Evolutionary conservation across 2,113 vertebrate genomes (phyloP).

Genomic region (Pagrus major): DNA sequence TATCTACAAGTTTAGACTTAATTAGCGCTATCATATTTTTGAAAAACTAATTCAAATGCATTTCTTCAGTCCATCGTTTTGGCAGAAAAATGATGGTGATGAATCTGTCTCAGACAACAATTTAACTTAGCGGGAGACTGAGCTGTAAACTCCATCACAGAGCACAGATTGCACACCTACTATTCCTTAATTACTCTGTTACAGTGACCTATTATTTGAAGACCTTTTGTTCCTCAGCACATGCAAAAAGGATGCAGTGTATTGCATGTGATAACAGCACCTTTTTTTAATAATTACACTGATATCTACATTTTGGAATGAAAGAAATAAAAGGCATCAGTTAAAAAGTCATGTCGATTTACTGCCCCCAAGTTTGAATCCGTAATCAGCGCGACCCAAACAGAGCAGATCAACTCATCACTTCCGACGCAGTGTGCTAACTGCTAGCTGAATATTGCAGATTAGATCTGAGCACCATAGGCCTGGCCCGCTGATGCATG

Average conservation of each 20-base stretch:
- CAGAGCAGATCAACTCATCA: slow-evolving; percentile 71
- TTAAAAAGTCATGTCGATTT: slow-evolving; percentile 66
- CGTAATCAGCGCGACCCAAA: slow-evolving; percentile 61
- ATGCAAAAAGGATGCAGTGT: neutral
- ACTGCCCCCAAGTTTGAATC: slow-evolving; percentile 46
- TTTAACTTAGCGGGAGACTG: slow-evolving; percentile 8
- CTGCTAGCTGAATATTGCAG: slow-evolving; percentile 79
- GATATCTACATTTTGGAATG: slow-evolving; percentile 57
- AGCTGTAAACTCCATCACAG: slow-evolving; percentile 6
- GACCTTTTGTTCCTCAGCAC: slow-evolving; percentile 23
- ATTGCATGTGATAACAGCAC: slow-evolving; percentile 6
- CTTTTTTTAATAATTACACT: slow-evolving; percentile 39
- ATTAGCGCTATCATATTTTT: slow-evolving; percentile 62
- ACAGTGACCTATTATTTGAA: slow-evolving; percentile 18
- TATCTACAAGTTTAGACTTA: slow-evolving; percentile 65
- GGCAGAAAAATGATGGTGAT: slow-evolving; percentile 5
- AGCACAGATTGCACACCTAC: neutral
- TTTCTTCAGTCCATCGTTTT: slow-evolving; percentile 45
- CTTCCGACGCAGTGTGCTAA: slow-evolving; percentile 71
- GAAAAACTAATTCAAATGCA: slow-evolving; percentile 53
- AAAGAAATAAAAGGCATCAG: slow-evolving; percentile 50
- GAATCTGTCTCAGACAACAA: slow-evolving; percentile 42
- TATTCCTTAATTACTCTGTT: slow-evolving; percentile 28
- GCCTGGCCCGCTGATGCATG: slow-evolving; percentile 78
- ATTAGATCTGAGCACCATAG: slow-evolving; percentile 80